These are phyloP conservation scores for Rhinella marina DNA, from an alignment of 2,797 vertebrate genomes.

Conservation along the genomic window DNA sequence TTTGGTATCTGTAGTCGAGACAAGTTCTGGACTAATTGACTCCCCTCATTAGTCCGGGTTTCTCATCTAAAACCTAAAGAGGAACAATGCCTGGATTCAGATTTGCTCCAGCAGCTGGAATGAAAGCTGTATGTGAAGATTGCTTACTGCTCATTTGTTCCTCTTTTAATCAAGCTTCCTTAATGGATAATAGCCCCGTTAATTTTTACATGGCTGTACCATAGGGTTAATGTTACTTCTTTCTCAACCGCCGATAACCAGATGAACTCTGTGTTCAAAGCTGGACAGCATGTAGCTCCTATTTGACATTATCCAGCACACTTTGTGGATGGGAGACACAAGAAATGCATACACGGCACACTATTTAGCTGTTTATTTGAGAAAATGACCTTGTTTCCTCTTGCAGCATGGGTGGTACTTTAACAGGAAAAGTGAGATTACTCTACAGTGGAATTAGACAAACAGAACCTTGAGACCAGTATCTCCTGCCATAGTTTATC, in stretches of 20 bases:
- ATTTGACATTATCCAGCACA: constrained; percentile 47
- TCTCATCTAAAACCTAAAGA: constrained; percentile 9
- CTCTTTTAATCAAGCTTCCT: constrained; percentile 45
- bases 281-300: constrained; percentile 20
- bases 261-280: constrained; percentile 44
- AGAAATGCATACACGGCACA: background rate
- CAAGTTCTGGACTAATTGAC: constrained; percentile 41
- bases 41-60: constrained; percentile 18
- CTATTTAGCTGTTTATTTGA: constrained; percentile 47
- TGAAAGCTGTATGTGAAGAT: constrained; percentile 30
- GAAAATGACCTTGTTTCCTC: constrained; percentile 47
- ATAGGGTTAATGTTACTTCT: constrained; percentile 40
- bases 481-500: background rate
- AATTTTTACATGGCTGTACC: constrained; percentile 19
- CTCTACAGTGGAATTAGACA: constrained; percentile 25
- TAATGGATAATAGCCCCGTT: constrained; percentile 41
- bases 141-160: constrained; percentile 9
- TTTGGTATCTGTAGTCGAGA: constrained; percentile 35
- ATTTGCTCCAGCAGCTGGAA: constrained; percentile 1
- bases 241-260: constrained; percentile 39
- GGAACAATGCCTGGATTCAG: constrained; percentile 43
- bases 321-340: background rate
- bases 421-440: constrained; percentile 46
- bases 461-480: background rate
- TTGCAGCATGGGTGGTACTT: constrained; percentile 48